Percentiles rank a stretch among this genome's conserved stretches.
Evolutionary conservation across 2,113 vertebrate species (phyloP).

Genomic region (Channa maculata): DNA sequence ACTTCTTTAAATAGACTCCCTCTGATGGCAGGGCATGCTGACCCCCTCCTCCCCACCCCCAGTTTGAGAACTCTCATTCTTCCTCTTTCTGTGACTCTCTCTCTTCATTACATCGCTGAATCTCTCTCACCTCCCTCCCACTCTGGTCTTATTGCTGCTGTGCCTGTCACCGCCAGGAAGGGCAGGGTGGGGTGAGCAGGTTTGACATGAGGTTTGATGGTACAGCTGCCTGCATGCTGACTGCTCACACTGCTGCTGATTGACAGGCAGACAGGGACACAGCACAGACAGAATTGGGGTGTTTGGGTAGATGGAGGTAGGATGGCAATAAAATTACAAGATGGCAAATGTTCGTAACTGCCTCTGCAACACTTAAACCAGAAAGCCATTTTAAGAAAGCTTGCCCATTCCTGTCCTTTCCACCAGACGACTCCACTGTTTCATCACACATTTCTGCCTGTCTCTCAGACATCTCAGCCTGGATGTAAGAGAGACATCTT

Average conservation of each 20-base stretch:
- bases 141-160: not conserved
- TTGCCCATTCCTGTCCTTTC: too few species aligned
- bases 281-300: not conserved
- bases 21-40: constrained; percentile 18
- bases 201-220: not conserved
- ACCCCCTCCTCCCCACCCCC: not conserved
- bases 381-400: not conserved
- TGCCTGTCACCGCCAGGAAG: not conserved
- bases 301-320: not conserved
- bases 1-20: constrained; percentile 55
- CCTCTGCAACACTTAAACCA: not conserved
- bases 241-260: not conserved
- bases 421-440: too few species aligned
- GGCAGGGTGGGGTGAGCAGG: not conserved
- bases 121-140: not conserved
- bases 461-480: too few species aligned
- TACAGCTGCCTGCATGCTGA: not conserved
- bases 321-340: not conserved
- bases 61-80: not conserved
- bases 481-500: too few species aligned
- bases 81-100: not conserved
- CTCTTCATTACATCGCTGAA: not conserved
- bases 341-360: not conserved
- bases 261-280: constrained; percentile 8
- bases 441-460: too few species aligned